Base-by-base conservation (phyloP, 2,888 invertebrate species). In the Electrophaes corylata region DNA sequence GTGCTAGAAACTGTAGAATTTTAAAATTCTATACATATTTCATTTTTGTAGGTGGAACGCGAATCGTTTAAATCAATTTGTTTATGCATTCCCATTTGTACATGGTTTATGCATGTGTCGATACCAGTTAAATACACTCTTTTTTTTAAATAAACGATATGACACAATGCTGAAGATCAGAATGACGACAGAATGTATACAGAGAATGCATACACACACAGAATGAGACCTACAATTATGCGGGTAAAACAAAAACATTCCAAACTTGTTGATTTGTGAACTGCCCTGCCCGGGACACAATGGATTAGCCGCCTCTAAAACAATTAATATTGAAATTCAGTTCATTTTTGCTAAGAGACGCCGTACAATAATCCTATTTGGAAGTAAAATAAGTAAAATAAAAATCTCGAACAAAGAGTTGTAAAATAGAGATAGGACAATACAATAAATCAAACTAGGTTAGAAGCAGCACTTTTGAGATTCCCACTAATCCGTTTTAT, bases 401-500 rank as follows among this genome's bases (percentile, higher is more conserved):
- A 59, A 57, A 45, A 54, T 45, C 40, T 31, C 20, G 4, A 40
- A 46, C 11, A 45, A 40, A 35, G 45, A 48, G 18, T 35, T 14
- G 10, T 33, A 39, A 39, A 46, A 50, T 41, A 57, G 29, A 40
- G 23, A 12, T 18, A 31, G 33, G 46, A 51, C 53, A 47, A 53
- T 35, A 43, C 50, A 50, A 54, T 44, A 60, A 49, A 53, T 49
- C 50, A 54, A 62, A 62, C 60, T 55, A 46, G 41, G 57, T 49
- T 58, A 60, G 55, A 62, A 58, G 64, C 51, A 57, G 54, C 57
- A 45, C 57, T 64, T 65, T 65, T 60, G 47, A 54, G 56, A 75
- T 70, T 65, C 53, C 64, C 57, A 50, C 65, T 67, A 69, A 71
- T 71, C 64, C 65, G 61, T 67, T 73, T 70, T 75, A 64, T 64